A percentile compares a stretch with the other conserved stretches of the same genome.
phyloP scores from a whole-genome alignment of 1,140 invertebrate genomes.

The Capitella teleta region DNA sequence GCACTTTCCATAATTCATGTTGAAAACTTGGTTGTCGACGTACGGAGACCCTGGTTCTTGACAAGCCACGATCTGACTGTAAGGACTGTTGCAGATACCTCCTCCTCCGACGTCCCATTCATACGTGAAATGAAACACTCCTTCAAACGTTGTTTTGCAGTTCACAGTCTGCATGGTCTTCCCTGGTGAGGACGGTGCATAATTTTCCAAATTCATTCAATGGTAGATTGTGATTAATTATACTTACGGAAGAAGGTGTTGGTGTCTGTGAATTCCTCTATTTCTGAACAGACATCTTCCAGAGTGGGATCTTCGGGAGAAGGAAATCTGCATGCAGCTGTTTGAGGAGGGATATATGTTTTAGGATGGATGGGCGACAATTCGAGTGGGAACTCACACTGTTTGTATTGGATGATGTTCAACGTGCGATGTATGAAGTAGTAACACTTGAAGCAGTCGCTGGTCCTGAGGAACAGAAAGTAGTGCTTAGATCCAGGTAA shows the following conservation, averaged over 20 bases:
- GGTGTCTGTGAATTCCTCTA: not conserved
- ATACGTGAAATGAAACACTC: slow-evolving; percentile 39
- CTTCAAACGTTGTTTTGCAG: slow-evolving; percentile 39
- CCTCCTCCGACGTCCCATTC: slow-evolving; percentile 29
- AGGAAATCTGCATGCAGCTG: not conserved
- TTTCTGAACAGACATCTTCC: slow-evolving; percentile 4
- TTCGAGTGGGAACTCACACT: slow-evolving; percentile 17
- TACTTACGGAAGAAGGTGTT: slow-evolving; percentile 9
- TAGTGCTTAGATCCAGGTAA: no score
- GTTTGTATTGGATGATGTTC: slow-evolving; percentile 25
- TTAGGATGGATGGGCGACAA: not conserved
- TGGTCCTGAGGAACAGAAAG: not conserved
- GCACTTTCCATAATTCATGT: slow-evolving; percentile 85
- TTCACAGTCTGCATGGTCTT: slow-evolving; percentile 24
- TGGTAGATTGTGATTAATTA: not conserved
- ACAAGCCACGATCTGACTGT: slow-evolving; percentile 82
- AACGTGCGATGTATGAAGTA: slow-evolving; percentile 25
- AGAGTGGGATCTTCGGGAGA: not conserved
- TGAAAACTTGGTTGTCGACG: slow-evolving; percentile 93
- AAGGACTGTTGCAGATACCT: slow-evolving; percentile 47
- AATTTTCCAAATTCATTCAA: not conserved
- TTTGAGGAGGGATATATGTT: not conserved
- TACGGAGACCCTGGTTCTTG: slow-evolving; percentile 89
- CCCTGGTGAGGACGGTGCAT: slow-evolving; percentile 18
- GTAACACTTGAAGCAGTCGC: slow-evolving; percentile 22